Evolutionary conservation across 2,797 vertebrate species (phyloP).

Genomic region (Malacoctenus gilli): DNA sequence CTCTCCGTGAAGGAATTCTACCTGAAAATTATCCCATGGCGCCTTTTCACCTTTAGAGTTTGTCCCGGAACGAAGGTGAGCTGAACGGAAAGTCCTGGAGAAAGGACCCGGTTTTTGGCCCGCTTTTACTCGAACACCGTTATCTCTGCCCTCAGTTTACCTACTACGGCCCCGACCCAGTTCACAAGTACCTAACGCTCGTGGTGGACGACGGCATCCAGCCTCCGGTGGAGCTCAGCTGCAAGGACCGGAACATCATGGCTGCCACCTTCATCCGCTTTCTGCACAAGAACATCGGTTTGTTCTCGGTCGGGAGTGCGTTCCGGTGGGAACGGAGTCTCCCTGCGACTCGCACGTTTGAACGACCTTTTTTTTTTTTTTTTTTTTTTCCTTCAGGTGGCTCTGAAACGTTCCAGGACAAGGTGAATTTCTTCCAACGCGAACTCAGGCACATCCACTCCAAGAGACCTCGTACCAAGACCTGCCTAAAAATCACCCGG

Average conservation of each 20-base stretch:
- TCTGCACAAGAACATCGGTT: conserved; percentile 98
- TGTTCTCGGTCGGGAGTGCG: conserved; percentile 51
- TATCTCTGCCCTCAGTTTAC: conserved; percentile 84
- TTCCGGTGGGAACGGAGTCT: too few species aligned
- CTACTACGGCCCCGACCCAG: conserved; percentile 93
- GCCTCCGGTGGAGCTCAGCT: conserved; percentile 97
- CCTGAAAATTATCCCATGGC: conserved; percentile 99
- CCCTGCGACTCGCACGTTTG: too few species aligned
- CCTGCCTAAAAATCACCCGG: conserved; percentile 93
- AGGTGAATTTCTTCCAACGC: conserved; percentile 97
- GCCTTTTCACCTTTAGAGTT: conserved; percentile 97
- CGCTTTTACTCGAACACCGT: neutral
- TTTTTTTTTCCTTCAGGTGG: conserved; percentile 82
- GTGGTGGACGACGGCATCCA: conserved; percentile 99
- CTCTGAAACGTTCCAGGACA: conserved; percentile 99
- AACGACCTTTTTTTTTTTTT: too few species aligned
- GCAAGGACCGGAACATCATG: conserved; percentile 98
- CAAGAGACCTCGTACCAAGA: conserved; percentile 95
- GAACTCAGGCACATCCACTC: conserved; percentile 95
- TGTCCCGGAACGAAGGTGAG: conserved; percentile 98
- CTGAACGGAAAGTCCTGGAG: conserved; percentile 3
- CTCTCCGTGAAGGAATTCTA: conserved; percentile 99
- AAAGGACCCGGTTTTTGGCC: neutral
- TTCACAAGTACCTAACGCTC: conserved; percentile 94
- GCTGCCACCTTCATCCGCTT: conserved; percentile 98